A percentile compares a stretch with the other conserved stretches of the same genome.
These are phyloP conservation scores for Iphiclides podalirius DNA, from an alignment of 2,888 invertebrate species.

Conservation along the genomic window DNA sequence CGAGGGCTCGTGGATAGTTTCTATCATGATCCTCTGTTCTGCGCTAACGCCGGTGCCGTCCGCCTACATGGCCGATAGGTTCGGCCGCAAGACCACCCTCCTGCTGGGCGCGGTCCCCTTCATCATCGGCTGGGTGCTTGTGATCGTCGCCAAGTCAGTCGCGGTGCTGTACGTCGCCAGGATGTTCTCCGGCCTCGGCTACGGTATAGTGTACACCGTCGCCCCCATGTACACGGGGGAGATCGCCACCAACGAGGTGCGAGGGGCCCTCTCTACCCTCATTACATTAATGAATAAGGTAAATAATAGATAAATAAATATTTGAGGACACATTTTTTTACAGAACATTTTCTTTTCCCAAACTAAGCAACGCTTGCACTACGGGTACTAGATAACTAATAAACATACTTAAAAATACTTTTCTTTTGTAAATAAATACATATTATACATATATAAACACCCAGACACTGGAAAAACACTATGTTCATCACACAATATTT, in stretches of 20 bases:
- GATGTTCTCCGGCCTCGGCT: constrained; percentile 83
- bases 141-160: constrained; percentile 79
- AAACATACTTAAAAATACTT: too few relatives aligned
- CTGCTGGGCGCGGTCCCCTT: constrained; percentile 81
- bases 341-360: too few relatives aligned
- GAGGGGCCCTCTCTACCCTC: constrained; percentile 82
- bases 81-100: constrained; percentile 85
- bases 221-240: constrained; percentile 83
- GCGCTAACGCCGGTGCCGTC: constrained; percentile 82
- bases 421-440: too few relatives aligned
- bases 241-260: constrained; percentile 81
- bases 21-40: constrained; percentile 83
- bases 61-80: constrained; percentile 81
- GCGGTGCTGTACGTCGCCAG: constrained; percentile 79
- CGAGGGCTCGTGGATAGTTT: constrained; percentile 82
- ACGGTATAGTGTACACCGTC: constrained; percentile 81
- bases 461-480: too few relatives aligned
- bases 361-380: too few relatives aligned
- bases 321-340: too few relatives aligned
- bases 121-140: constrained; percentile 82
- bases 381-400: too few relatives aligned
- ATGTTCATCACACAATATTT: too few relatives aligned
- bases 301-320: constrained; percentile 41
- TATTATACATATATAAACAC: too few relatives aligned
- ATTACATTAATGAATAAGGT: constrained; percentile 80